phyloP scores from a whole-genome alignment of 2,888 invertebrate genomes.

The Subacronicta megacephala region DNA sequence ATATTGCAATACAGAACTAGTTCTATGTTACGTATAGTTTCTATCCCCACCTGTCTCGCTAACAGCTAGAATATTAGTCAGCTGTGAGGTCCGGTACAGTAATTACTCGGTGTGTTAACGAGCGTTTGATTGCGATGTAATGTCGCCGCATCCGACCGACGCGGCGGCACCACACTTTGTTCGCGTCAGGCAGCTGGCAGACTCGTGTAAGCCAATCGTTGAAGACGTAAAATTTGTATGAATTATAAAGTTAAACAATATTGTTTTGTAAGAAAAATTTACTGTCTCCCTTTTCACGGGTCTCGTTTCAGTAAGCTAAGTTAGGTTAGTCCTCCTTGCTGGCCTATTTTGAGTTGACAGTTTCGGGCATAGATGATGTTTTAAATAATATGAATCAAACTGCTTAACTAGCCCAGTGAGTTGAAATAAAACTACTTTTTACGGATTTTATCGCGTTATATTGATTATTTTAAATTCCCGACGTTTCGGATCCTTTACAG shows the following conservation, averaged over 20 bases:
- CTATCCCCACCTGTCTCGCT: constrained; percentile 25
- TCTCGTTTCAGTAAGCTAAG: too few relatives aligned
- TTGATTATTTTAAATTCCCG: too few relatives aligned
- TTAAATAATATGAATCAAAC: too few relatives aligned
- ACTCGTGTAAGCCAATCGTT: constrained; percentile 4
- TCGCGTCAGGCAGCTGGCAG: constrained; percentile 32
- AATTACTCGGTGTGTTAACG: constrained; percentile 68
- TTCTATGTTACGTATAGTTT: background rate
- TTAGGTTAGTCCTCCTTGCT: too few relatives aligned
- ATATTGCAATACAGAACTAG: background rate
- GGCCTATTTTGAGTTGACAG: too few relatives aligned
- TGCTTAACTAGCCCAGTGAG: too few relatives aligned
- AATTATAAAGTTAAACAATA: background rate
- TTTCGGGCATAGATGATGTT: too few relatives aligned
- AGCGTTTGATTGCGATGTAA: constrained; percentile 77
- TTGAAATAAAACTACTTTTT: too few relatives aligned
- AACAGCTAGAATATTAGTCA: constrained; percentile 45
- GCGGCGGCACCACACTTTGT: constrained; percentile 51
- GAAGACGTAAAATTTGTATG: background rate
- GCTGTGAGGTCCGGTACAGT: constrained; percentile 43
- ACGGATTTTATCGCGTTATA: too few relatives aligned
- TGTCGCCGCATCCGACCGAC: constrained; percentile 58
- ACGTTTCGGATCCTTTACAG: too few relatives aligned
- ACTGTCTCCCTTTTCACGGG: too few relatives aligned
- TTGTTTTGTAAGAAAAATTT: too few relatives aligned